A percentile compares a stretch with the other conserved stretches of the same genome.
Conservation (phyloP, 1,140 invertebrate genomes). For the Aphaenogaster floridana region DNA sequence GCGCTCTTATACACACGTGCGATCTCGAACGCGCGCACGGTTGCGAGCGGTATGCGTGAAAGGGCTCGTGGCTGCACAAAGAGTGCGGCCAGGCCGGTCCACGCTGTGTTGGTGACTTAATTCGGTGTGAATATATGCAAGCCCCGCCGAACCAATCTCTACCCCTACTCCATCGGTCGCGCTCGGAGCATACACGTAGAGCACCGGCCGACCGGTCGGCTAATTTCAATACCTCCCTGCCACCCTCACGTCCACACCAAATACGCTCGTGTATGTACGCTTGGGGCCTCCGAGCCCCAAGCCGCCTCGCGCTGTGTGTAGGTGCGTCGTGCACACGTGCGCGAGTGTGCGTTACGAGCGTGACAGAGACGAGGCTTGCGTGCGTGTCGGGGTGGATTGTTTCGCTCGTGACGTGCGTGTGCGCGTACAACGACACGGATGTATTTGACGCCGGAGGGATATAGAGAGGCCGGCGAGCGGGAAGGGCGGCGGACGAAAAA, state of each 20-base stretch:
- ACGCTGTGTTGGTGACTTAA: constrained; percentile 79
- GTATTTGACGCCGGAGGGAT: constrained; percentile 72
- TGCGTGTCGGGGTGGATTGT: constrained; percentile 72
- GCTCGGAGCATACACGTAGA: constrained; percentile 64
- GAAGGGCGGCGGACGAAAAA: constrained; percentile 36
- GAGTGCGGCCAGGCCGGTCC: constrained; percentile 71
- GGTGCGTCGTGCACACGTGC: background rate
- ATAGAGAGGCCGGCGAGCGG: constrained; percentile 42
- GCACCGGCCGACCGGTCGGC: constrained; percentile 70
- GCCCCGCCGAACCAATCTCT: constrained; percentile 69
- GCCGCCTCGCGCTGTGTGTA: constrained; percentile 30
- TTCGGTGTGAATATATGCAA: constrained; percentile 81
- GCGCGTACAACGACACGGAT: constrained; percentile 69
- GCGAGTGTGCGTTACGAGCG: constrained; percentile 29
- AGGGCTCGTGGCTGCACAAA: constrained; percentile 77
- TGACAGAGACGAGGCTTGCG: constrained; percentile 58
- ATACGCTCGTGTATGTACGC: constrained; percentile 42
- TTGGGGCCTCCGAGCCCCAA: background rate
- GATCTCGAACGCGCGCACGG: constrained; percentile 39
- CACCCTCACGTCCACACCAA: constrained; percentile 33
- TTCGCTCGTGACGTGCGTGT: constrained; percentile 70
- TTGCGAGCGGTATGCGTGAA: constrained; percentile 69
- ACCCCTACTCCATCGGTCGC: constrained; percentile 68
- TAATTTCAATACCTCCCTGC: constrained; percentile 81
- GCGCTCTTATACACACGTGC: constrained; percentile 70